Percentiles rank a stretch among this genome's conserved stretches.
These are phyloP conservation scores for Drosophila nikananu DNA, from an alignment of 1,140 invertebrate species.

Conservation along the genomic window DNA sequence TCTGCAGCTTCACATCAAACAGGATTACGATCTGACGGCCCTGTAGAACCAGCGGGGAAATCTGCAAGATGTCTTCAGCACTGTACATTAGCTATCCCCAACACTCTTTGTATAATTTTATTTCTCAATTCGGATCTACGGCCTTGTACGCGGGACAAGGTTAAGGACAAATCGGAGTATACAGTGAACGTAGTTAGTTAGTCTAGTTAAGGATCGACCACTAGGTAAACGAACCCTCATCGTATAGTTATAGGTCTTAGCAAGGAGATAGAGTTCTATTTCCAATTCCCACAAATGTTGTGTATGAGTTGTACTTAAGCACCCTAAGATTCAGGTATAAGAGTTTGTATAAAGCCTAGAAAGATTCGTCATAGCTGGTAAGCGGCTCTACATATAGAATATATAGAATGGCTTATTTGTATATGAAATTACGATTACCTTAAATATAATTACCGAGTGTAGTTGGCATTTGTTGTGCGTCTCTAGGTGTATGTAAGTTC, in stretches of 20 bases:
- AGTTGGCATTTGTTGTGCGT: constrained; percentile 77
- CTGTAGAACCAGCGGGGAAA: constrained; percentile 87
- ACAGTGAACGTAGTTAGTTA: constrained; percentile 84
- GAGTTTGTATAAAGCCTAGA: constrained; percentile 76
- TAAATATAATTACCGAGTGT: constrained; percentile 52
- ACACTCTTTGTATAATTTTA: constrained; percentile 21
- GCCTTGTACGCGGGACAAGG: constrained; percentile 24
- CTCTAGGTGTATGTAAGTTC: constrained; percentile 69
- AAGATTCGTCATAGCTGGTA: constrained; percentile 75
- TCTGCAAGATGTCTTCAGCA: constrained; percentile 33
- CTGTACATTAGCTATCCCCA: constrained; percentile 37
- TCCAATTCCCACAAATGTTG: constrained; percentile 33
- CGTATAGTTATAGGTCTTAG: constrained; percentile 15
- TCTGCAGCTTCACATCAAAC: constrained; percentile 87
- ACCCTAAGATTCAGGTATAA: constrained; percentile 46
- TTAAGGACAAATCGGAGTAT: constrained; percentile 73
- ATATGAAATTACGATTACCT: constrained; percentile 35
- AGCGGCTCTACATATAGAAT: constrained; percentile 38
- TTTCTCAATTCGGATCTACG: constrained; percentile 38
- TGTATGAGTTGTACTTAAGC: constrained; percentile 64
- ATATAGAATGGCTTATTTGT: constrained; percentile 40
- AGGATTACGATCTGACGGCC: constrained; percentile 91
- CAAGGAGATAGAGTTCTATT: constrained; percentile 7
- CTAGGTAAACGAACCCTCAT: constrained; percentile 37
- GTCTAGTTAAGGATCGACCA: constrained; percentile 58